Evolutionary conservation across 2,113 vertebrate genomes (phyloP).

Genomic region (Illadopsis cleaveri): DNA sequence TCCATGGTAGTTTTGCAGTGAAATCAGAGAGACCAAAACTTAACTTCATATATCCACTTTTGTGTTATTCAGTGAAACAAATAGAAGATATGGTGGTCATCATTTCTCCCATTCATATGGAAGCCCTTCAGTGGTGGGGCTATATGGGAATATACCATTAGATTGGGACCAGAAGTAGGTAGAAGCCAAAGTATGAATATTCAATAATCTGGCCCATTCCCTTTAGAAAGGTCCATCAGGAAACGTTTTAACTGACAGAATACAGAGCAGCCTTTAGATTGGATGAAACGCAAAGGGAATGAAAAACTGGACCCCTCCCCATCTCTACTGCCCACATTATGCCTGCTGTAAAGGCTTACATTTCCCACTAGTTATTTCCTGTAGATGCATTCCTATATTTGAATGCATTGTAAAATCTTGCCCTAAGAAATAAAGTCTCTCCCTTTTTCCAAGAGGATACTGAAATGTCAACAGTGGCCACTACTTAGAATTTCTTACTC

Average conservation of each 20-base stretch:
- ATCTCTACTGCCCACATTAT: neutral
- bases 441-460: neutral
- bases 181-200: neutral
- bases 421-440: neutral
- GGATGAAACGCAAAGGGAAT: neutral
- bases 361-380: neutral
- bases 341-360: neutral
- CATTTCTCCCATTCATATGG: neutral
- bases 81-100: neutral
- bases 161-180: neutral
- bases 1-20: neutral
- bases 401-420: neutral
- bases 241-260: neutral
- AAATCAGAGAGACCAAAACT: neutral
- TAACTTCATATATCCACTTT: neutral
- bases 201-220: neutral
- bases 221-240: neutral
- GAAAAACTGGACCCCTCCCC: neutral
- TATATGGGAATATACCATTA: neutral
- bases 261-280: neutral
- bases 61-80: neutral
- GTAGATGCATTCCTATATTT: neutral
- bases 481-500: neutral
- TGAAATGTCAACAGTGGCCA: neutral
- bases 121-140: neutral